Percentiles rank a stretch among this genome's conserved stretches.
Evolutionary conservation across 2,888 invertebrate species (phyloP).

Genomic region (Eucera pruinosa): DNA sequence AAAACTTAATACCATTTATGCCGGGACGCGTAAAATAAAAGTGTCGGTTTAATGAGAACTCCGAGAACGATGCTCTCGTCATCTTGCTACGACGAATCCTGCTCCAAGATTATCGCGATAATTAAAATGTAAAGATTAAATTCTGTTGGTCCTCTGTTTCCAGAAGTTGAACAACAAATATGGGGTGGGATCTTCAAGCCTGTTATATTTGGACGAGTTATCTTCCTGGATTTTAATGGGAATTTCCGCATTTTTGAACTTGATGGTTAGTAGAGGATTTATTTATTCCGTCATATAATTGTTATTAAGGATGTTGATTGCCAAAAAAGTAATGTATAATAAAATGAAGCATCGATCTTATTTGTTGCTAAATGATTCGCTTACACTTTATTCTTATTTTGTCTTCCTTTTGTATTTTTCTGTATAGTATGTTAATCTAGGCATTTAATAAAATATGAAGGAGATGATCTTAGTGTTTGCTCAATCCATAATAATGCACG

Average conservation of each 20-base stretch:
- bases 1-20: conserved; percentile 35
- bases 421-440: no score
- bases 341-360: no score
- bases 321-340: background rate
- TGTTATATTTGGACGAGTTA: background rate
- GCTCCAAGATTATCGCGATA: conserved; percentile 44
- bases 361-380: no score
- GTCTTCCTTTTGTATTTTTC: no score
- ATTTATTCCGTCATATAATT: background rate
- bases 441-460: background rate
- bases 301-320: background rate
- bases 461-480: background rate
- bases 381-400: no score
- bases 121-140: conserved; percentile 48
- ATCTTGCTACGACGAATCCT: background rate
- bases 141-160: conserved; percentile 10
- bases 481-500: background rate
- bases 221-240: background rate
- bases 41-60: conserved; percentile 39
- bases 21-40: conserved; percentile 30
- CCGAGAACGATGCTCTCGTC: background rate
- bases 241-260: background rate
- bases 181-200: background rate
- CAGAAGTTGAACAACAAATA: background rate
- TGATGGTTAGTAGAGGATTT: background rate